Evolutionary conservation across 2,888 invertebrate genomes (phyloP).

Genomic region (Acrocera orbiculus): DNA sequence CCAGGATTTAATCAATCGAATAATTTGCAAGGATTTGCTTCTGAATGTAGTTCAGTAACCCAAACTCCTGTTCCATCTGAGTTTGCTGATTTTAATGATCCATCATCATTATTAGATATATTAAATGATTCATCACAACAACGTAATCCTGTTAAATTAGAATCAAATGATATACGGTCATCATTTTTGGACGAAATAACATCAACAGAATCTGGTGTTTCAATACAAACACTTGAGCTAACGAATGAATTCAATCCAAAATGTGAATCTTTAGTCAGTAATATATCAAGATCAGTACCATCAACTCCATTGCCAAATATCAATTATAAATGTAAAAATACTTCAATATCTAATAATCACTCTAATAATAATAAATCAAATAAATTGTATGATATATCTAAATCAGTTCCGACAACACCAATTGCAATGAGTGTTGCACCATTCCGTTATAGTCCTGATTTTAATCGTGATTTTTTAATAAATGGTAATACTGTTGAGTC

Average conservation of each 20-base stretch:
- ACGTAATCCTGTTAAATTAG: slow-evolving; percentile 11
- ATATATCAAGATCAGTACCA: slow-evolving; percentile 48
- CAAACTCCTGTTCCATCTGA: slow-evolving; percentile 54
- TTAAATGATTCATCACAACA: slow-evolving; percentile 13
- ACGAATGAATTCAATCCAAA: slow-evolving; percentile 22
- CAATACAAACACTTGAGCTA: slow-evolving; percentile 21
- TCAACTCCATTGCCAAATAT: slow-evolving; percentile 44
- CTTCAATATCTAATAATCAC: slow-evolving; percentile 14
- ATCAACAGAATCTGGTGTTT: slow-evolving; percentile 15
- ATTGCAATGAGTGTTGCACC: slow-evolving; percentile 36
- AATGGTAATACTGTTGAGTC: slow-evolving; percentile 41
- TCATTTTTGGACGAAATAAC: slow-evolving; percentile 6
- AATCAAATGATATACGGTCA: slow-evolving; percentile 9
- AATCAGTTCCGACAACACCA: slow-evolving; percentile 65
- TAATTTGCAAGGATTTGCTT: slow-evolving; percentile 17
- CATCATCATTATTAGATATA: slow-evolving; percentile 16
- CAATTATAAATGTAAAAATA: slow-evolving; percentile 6
- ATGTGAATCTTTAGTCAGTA: slow-evolving; percentile 13
- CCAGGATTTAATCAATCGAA: slow-evolving; percentile 21
- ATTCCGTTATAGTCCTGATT: slow-evolving; percentile 39
- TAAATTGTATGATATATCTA: slow-evolving; percentile 40
- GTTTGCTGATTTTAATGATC: slow-evolving; percentile 46
- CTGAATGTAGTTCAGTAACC: slow-evolving; percentile 46
- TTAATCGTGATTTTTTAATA: slow-evolving; percentile 37
- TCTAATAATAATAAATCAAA: slow-evolving; percentile 23